Conservation (phyloP, 1,140 invertebrate genomes). For the Drosophila auraria region DNA sequence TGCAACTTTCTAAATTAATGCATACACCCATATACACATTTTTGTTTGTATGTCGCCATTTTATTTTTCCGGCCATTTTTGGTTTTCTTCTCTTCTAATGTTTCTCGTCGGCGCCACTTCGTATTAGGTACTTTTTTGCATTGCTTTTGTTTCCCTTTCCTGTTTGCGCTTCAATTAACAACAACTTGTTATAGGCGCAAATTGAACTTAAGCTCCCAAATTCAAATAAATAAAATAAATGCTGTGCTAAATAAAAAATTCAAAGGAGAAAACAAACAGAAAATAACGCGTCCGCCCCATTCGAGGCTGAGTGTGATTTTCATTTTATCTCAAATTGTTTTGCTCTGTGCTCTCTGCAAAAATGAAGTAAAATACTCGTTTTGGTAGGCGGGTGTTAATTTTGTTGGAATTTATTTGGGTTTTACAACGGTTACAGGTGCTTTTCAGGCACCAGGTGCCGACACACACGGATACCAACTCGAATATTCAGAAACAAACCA, state of each 20-base stretch:
- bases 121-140: conserved; percentile 33
- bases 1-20: conserved; percentile 75
- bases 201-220: conserved; percentile 72
- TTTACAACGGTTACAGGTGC: conserved; percentile 67
- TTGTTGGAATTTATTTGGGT: conserved; percentile 68
- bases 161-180: conserved; percentile 80
- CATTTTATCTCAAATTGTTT: conserved; percentile 58
- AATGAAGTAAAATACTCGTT: conserved; percentile 49
- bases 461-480: conserved; percentile 2
- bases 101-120: conserved; percentile 25
- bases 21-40: conserved; percentile 39
- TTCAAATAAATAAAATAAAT: conserved; percentile 71
- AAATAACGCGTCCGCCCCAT: conserved; percentile 22
- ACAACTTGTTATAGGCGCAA: conserved; percentile 81
- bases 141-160: conserved; percentile 36
- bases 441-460: conserved; percentile 12
- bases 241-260: conserved; percentile 58
- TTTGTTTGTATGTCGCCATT: conserved; percentile 54
- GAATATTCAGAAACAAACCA: not conserved
- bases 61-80: conserved; percentile 62
- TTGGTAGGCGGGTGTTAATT: conserved; percentile 68
- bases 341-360: conserved; percentile 35
- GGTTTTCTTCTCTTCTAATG: conserved; percentile 56
- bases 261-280: conserved; percentile 35
- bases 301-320: conserved; percentile 57